Evolutionary conservation across 1,140 invertebrate species (phyloP).

Genomic region (Formica exsecta): DNA sequence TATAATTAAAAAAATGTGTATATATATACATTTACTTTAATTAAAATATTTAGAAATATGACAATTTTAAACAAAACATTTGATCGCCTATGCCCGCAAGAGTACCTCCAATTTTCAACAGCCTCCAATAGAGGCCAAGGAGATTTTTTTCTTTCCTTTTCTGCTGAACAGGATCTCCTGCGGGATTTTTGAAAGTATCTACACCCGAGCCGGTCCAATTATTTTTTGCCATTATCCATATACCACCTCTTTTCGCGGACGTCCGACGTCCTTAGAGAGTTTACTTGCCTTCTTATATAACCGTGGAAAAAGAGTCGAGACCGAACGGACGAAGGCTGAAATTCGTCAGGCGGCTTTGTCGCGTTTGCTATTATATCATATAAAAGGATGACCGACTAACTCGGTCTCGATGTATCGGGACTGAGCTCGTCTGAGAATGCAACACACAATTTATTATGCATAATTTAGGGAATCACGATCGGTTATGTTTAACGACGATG

Average conservation of each 20-base stretch:
- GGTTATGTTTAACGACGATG: not conserved
- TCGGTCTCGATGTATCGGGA: slow-evolving; percentile 39
- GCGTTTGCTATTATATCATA: slow-evolving; percentile 50
- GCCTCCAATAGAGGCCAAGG: slow-evolving; percentile 50
- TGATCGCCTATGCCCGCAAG: not conserved
- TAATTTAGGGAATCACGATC: slow-evolving; percentile 44
- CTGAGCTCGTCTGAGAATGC: slow-evolving; percentile 4
- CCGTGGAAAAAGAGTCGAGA: not conserved
- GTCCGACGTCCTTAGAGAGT: slow-evolving; percentile 52
- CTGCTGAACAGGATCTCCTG: slow-evolving; percentile 31
- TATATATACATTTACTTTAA: no score
- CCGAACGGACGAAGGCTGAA: slow-evolving; percentile 20
- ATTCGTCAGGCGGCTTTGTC: slow-evolving; percentile 56
- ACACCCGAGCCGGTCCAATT: slow-evolving; percentile 67
- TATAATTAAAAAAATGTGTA: no score
- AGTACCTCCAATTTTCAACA: slow-evolving; percentile 39
- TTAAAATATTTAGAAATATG: not conserved
- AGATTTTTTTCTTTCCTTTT: slow-evolving; percentile 48
- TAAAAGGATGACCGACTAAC: slow-evolving; percentile 57
- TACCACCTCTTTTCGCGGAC: slow-evolving; percentile 32
- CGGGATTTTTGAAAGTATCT: slow-evolving; percentile 63
- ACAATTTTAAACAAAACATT: not conserved
- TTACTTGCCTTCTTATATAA: slow-evolving; percentile 49
- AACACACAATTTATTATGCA: slow-evolving; percentile 30
- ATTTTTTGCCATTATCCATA: slow-evolving; percentile 65